Conservation (phyloP, 2,888 invertebrate genomes). For the Xestia rhomboidea region DNA sequence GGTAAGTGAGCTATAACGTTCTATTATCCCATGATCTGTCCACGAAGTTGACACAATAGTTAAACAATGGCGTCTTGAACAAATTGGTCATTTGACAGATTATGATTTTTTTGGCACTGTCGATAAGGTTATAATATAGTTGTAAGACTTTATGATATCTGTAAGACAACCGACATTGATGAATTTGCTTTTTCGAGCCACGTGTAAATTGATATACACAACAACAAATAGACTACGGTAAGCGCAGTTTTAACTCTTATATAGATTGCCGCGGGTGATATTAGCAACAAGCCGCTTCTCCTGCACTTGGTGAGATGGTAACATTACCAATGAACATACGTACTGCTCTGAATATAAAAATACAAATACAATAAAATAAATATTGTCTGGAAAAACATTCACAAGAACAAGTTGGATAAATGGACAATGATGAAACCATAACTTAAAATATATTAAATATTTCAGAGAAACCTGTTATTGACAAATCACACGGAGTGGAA, state of each 20-base stretch:
- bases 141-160: neutral
- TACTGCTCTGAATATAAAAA: neutral
- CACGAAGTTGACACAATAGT: too few relatives aligned
- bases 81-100: too few relatives aligned
- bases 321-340: neutral
- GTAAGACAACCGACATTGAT: too few relatives aligned
- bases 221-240: too few relatives aligned
- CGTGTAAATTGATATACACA: too few relatives aligned
- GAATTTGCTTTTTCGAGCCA: too few relatives aligned
- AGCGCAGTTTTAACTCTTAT: too few relatives aligned
- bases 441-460: neutral
- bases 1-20: constrained; percentile 61
- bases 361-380: too few relatives aligned
- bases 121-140: neutral
- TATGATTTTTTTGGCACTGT: neutral
- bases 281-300: neutral
- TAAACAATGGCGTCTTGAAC: too few relatives aligned
- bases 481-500: constrained; percentile 59
- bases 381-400: neutral
- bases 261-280: neutral
- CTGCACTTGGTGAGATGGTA: neutral
- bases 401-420: neutral
- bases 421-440: neutral
- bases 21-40: too few relatives aligned
- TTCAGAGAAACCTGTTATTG: constrained; percentile 68